Evolutionary conservation across 1,140 invertebrate species (phyloP).

Genomic region (Heliconius melpomene): DNA sequence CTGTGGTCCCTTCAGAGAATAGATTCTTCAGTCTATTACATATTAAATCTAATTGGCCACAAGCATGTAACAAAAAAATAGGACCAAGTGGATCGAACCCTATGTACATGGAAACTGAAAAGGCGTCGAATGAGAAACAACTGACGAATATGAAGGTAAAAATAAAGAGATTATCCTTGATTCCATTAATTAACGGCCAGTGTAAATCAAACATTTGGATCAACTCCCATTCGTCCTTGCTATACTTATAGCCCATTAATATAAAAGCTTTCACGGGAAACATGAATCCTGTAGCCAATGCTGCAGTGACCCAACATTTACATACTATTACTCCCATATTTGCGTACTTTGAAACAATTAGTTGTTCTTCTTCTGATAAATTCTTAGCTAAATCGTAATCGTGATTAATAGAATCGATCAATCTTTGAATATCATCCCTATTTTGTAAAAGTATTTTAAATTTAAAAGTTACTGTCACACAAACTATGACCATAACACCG

Average conservation of each 20-base stretch:
- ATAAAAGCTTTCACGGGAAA: slow-evolving; percentile 46
- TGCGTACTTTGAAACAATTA: slow-evolving; percentile 43
- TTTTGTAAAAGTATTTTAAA: slow-evolving; percentile 39
- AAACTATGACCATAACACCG: slow-evolving; percentile 46
- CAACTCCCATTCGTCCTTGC: slow-evolving; percentile 43
- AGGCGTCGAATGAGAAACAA: slow-evolving; percentile 45
- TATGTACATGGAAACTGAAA: slow-evolving; percentile 41
- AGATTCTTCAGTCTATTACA: slow-evolving; percentile 38
- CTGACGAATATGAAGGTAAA: slow-evolving; percentile 33
- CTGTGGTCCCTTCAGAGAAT: slow-evolving; percentile 28
- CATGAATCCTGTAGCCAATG: slow-evolving; percentile 25
- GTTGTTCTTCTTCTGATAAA: slow-evolving; percentile 37
- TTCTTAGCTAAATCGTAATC: slow-evolving; percentile 39
- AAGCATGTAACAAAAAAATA: slow-evolving; percentile 52
- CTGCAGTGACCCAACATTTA: slow-evolving; percentile 43
- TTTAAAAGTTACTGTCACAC: slow-evolving; percentile 47
- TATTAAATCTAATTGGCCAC: slow-evolving; percentile 49
- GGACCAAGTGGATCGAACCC: slow-evolving; percentile 50
- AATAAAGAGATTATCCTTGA: slow-evolving; percentile 35
- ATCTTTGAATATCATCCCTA: slow-evolving; percentile 28
- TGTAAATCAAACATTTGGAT: slow-evolving; percentile 50
- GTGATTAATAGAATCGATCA: slow-evolving; percentile 44
- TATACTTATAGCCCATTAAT: slow-evolving; percentile 41
- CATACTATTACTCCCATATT: slow-evolving; percentile 39
- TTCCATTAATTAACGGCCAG: slow-evolving; percentile 44